Conservation (phyloP, 2,888 invertebrate genomes). For the Eupsilia transversa region DNA sequence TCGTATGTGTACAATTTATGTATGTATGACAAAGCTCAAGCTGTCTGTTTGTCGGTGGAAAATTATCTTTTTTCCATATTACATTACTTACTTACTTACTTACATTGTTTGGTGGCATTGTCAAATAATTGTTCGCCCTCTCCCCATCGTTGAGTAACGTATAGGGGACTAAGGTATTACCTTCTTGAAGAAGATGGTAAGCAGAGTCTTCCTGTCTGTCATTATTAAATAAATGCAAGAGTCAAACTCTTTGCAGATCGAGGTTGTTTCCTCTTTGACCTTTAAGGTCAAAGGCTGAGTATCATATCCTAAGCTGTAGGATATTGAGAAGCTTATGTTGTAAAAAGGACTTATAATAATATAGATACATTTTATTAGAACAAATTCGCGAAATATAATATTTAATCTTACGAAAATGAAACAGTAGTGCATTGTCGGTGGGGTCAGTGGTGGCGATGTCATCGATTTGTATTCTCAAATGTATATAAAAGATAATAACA, state of each 20-base stretch:
- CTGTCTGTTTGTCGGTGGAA: constrained; percentile 13
- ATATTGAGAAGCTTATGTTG: background rate
- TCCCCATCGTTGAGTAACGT: background rate
- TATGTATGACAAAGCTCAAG: background rate
- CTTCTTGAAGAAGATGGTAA: background rate
- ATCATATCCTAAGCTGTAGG: no score
- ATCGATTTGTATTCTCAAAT: background rate
- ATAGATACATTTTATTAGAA: background rate
- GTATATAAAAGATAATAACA: background rate
- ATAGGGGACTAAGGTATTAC: background rate
- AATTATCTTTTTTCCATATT: background rate
- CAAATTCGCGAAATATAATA: background rate
- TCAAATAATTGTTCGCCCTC: background rate
- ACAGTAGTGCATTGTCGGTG: background rate
- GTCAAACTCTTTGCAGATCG: background rate
- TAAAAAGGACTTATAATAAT: background rate
- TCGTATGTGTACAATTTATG: constrained; percentile 17
- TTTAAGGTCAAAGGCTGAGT: background rate
- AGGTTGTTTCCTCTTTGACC: constrained; percentile 7
- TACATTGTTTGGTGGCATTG: background rate
- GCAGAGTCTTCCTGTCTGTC: background rate
- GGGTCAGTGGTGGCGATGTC: background rate
- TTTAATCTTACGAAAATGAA: background rate
- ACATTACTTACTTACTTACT: background rate
- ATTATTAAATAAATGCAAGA: background rate